Evolutionary conservation across 2,888 invertebrate species (phyloP).

Genomic region (Caenorhabditis japonica): DNA sequence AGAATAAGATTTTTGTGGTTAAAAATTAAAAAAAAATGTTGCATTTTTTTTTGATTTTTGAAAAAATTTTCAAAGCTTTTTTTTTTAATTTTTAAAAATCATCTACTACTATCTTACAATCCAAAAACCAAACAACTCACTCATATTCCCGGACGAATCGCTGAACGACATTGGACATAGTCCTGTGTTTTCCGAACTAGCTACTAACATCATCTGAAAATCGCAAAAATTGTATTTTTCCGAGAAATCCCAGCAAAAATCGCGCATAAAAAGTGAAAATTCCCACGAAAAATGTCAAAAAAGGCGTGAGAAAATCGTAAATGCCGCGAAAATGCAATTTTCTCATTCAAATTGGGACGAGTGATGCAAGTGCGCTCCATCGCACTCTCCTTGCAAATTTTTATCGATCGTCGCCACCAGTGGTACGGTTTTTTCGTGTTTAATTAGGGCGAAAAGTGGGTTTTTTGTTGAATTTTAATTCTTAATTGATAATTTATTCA

Average conservation of each 20-base stretch:
- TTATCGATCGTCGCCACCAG: no score
- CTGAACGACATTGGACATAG: constrained; percentile 78
- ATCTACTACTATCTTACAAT: neutral
- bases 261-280: neutral
- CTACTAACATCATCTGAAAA: constrained; percentile 56
- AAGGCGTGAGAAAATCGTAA: neutral
- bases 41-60: no score
- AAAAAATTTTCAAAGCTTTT: no score
- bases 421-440: no score
- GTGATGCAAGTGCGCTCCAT: neutral
- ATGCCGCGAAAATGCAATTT: neutral
- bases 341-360: neutral
- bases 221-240: no score
- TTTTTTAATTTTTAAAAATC: neutral
- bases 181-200: constrained; percentile 73
- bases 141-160: constrained; percentile 78
- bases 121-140: constrained; percentile 28
- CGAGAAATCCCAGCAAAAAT: no score
- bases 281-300: neutral
- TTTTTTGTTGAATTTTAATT: no score
- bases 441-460: no score
- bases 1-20: no score
- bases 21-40: no score
- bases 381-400: no score
- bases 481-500: no score